Base-by-base conservation (phyloP, 2,113 vertebrate genomes). In the Pao palembangensis region DNA sequence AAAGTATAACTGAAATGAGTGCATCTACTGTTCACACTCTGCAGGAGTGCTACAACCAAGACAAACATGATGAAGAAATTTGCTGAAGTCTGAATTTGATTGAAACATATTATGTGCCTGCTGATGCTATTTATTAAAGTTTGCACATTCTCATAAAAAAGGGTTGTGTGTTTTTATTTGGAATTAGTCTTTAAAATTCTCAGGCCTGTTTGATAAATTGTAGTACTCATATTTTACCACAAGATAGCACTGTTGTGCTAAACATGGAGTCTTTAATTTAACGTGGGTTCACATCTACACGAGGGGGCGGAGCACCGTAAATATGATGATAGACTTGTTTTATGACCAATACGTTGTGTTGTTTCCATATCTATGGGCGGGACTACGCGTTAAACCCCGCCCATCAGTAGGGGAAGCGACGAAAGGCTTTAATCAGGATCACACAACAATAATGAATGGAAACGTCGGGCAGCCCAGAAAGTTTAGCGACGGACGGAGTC, bases 381-480 rank as follows among this genome's bases (percentile, higher is more conserved):
- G 82, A 28, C 49, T 20, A 15, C 10, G 49, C 16, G 11, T 46
- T 59, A 75, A 76, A 74, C 47, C 68, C 75, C 61, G 69, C 76
- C 71, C 66, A 34, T 81, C 72, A 83, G 80, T 83, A 79, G 79
- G 86, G 66, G 64, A 74, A 67, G 5, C 46, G 60, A 78, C 61
- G 61, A 66, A 73, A 52, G 56, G 65, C 69, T 65, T 78, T 79
- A 84, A 88, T 85, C 84, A 73, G 80, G 64, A 85, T 79, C 82
- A 73, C 73, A 85, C 81, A 84, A 85, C 84, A 88, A 78, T 86
- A 89, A 90, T 91, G 87, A 91, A 90, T 90, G 88, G 88, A 90
- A 87, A 83, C 65, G 57, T 77, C 60, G 78, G 80, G 84, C 23
- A 77, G 87, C 71, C 85, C 85, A 85, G 69, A 88, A 85, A 87